Evolutionary conservation across 2,888 invertebrate genomes (phyloP).

Genomic region (Lordiphosa andalusiaca): DNA sequence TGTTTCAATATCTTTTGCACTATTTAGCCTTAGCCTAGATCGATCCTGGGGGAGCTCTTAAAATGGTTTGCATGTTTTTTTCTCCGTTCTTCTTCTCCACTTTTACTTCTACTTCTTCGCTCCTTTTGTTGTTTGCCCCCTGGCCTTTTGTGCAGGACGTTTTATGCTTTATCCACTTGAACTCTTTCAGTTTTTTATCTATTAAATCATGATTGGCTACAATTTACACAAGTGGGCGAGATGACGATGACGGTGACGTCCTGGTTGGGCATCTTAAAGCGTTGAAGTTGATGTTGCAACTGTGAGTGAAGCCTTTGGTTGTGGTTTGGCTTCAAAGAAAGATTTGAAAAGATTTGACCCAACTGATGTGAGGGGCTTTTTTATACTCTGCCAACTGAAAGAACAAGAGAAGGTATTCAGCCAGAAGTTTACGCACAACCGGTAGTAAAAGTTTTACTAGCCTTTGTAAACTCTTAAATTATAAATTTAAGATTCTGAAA

Average conservation of each 20-base stretch:
- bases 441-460: no score
- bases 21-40: constrained; percentile 63
- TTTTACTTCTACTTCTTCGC: constrained; percentile 1
- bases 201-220: constrained; percentile 74
- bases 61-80: constrained; percentile 46
- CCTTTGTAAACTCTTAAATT: no score
- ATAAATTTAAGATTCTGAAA: no score
- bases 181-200: constrained; percentile 71
- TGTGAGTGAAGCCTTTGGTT: constrained; percentile 18
- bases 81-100: not conserved
- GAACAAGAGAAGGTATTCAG: no score
- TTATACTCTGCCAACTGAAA: no score
- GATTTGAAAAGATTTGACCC: not conserved
- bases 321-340: constrained; percentile 7
- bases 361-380: no score
- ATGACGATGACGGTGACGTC: constrained; percentile 17
- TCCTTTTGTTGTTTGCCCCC: constrained; percentile 10
- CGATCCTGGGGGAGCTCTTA: constrained; percentile 66
- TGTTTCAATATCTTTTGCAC: constrained; percentile 40
- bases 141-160: constrained; percentile 58
- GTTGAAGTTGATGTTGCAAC: constrained; percentile 15
- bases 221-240: constrained; percentile 65
- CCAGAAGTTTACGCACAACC: no score
- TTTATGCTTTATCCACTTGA: constrained; percentile 72
- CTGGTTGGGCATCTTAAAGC: constrained; percentile 19